Conservation (phyloP, 2,888 invertebrate genomes). For the Drosophila phalerata region DNA sequence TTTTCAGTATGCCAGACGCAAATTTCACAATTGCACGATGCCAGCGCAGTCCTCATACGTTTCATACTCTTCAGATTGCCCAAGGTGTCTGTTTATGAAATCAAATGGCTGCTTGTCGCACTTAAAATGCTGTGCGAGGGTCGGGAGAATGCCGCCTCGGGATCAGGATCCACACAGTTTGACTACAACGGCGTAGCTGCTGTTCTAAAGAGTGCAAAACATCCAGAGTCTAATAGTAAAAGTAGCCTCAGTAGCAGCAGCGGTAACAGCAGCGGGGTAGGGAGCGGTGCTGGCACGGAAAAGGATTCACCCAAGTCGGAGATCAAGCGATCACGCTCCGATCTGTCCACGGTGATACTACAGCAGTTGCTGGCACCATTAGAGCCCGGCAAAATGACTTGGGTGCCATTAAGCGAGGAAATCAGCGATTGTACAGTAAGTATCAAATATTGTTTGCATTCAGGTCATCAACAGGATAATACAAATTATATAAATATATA, state of each 20-base stretch:
- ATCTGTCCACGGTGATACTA: conserved; percentile 90
- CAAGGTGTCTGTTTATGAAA: conserved; percentile 85
- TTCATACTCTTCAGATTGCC: conserved; percentile 87
- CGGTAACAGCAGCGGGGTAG: conserved; percentile 26
- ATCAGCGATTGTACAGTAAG: conserved; percentile 86
- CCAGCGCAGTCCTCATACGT: conserved; percentile 89
- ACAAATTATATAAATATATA: too few relatives aligned
- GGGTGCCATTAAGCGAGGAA: conserved; percentile 86
- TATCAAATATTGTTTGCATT: background rate
- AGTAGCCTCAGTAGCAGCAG: conserved; percentile 84
- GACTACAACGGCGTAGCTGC: conserved; percentile 92
- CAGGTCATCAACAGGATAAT: too few relatives aligned
- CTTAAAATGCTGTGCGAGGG: conserved; percentile 91
- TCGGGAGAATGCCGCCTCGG: conserved; percentile 45
- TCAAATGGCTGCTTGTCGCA: conserved; percentile 89
- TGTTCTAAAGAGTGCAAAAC: conserved; percentile 91
- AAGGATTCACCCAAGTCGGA: conserved; percentile 88
- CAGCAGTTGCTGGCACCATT: conserved; percentile 91
- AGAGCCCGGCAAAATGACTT: conserved; percentile 86
- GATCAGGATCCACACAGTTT: conserved; percentile 83
- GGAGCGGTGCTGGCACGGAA: conserved; percentile 83
- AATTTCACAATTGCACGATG: conserved; percentile 89
- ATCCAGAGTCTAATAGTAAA: conserved; percentile 87
- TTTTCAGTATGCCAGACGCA: conserved; percentile 89
- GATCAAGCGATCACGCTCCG: conserved; percentile 88